Base-by-base conservation (phyloP, 53 echinoderm and acorn worm species). In the Crossaster papposus region DNA sequence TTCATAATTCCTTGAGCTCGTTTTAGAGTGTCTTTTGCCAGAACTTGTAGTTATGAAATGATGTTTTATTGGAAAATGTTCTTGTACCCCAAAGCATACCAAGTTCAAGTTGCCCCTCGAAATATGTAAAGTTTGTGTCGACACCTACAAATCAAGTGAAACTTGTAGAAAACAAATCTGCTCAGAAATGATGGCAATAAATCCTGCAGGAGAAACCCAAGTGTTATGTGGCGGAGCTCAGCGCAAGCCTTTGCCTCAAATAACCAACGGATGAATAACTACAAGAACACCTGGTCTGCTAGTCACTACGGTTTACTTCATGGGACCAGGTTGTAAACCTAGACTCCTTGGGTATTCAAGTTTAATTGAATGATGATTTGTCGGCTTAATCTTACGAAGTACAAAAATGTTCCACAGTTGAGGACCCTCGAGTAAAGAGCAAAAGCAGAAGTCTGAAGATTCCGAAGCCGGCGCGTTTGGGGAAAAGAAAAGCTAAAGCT, bases 251-350 rank as follows among this genome's bases (percentile, higher is more conserved):
- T 0, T 0, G n/a, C 63, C 52, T 18, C 52, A 20, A 58, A 54
- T 52, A 54, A 81, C 81, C 31, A 26, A 6, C 63, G 33, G 63
- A 32, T 81, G 31, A 62, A 81, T 33, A 65, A 82, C 82, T 36
- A 34, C 68, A 65, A 12, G 82, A 82, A 82, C 82, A 82, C 68
- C 82, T 65, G 82, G 82, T 82, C 34, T 36, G 4, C 70, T 70
- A 44, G 2, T 30, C 70, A 26, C 74, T 12, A 68, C 65, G 14
- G n/a, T 33, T 17, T 33, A 81, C 54, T 30, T 28, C 58, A 18
- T 2, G n/a, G n/a, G 33, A 63, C 32, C 54, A 33, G 62, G 23
- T 82, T 35, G 68, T 68, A 82, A 82, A n/a, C 65, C 65, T 63
- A 82, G 65, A 65, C 65, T 24, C 37, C 44, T 38, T 23, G 23